These are phyloP conservation scores for Drosophila ficusphila DNA, from an alignment of 1,140 invertebrate genomes.

Conservation along the genomic window DNA sequence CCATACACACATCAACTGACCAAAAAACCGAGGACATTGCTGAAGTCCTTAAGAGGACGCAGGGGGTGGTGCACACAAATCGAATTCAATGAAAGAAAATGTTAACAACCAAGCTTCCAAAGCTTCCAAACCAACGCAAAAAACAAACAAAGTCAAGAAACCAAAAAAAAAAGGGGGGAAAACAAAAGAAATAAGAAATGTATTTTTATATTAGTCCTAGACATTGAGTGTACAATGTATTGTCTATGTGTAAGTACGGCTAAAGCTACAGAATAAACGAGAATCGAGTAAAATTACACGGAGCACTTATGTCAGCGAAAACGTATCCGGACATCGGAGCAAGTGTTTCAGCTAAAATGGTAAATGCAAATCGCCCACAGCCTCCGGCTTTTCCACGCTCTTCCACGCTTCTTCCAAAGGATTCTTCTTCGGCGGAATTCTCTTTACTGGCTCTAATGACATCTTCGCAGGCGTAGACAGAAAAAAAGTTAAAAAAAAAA, in stretches of 20 bases:
- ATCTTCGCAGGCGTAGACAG: slow-evolving; percentile 35
- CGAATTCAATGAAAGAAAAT: slow-evolving; percentile 47
- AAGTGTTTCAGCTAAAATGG: slow-evolving; percentile 9
- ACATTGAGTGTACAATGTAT: slow-evolving; percentile 57
- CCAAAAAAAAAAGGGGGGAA: slow-evolving; percentile 20
- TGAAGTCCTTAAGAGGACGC: slow-evolving; percentile 25
- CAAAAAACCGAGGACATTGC: slow-evolving; percentile 32
- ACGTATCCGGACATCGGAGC: slow-evolving; percentile 25
- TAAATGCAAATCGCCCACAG: slow-evolving; percentile 45
- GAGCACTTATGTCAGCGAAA: slow-evolving; percentile 29
- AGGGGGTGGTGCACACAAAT: slow-evolving; percentile 16
- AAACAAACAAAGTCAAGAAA: slow-evolving; percentile 18
- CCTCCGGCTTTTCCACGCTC: slow-evolving; percentile 14
- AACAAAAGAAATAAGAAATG: slow-evolving; percentile 72
- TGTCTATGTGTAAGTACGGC: slow-evolving; percentile 48
- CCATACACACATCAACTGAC: slow-evolving; percentile 15
- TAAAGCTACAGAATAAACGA: slow-evolving; percentile 47
- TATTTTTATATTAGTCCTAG: slow-evolving; percentile 78
- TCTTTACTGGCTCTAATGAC: slow-evolving; percentile 44
- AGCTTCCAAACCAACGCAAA: slow-evolving; percentile 61
- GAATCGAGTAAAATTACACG: slow-evolving; percentile 44
- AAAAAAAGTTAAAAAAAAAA: slow-evolving; percentile 12
- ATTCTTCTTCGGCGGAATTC: slow-evolving; percentile 19
- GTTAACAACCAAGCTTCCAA: slow-evolving; percentile 51
- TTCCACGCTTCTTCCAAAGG: slow-evolving; percentile 13